Percentiles rank a stretch among this genome's conserved stretches.
Conservation (phyloP, 2,113 vertebrate species). For the Microtus montanus region DNA sequence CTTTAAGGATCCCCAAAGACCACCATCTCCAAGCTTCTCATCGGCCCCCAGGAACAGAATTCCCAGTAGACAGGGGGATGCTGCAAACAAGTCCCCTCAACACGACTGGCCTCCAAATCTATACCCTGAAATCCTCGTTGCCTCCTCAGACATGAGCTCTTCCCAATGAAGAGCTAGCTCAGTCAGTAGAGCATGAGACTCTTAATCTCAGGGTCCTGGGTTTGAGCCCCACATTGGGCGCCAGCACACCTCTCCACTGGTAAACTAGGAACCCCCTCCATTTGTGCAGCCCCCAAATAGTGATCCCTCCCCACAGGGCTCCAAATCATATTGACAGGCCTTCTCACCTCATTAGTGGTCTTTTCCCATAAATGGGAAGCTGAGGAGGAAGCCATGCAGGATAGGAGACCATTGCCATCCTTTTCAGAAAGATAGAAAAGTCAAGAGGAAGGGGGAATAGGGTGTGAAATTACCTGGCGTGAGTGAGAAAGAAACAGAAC, state of each 20-base stretch:
- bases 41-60: not conserved
- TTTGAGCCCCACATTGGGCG: no score
- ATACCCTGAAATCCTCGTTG: not conserved
- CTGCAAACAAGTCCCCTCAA: not conserved
- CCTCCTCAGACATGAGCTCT: no score
- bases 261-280: not conserved
- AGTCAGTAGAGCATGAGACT: no score
- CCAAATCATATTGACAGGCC: not conserved
- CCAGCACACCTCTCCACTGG: not conserved
- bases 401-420: not conserved
- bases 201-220: no score
- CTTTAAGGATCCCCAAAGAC: not conserved
- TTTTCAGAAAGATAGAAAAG: not conserved
- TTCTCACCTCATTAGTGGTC: not conserved
- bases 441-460: not conserved
- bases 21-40: accelerated
- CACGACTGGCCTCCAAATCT: not conserved
- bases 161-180: no score
- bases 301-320: not conserved
- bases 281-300: accelerated
- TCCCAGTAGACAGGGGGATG: not conserved
- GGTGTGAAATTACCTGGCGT: no score
- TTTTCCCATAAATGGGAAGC: not conserved
- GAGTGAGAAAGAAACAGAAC: no score
- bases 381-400: accelerated